phyloP scores from a whole-genome alignment of 1,140 invertebrate genomes.

The Achroia grisella region DNA sequence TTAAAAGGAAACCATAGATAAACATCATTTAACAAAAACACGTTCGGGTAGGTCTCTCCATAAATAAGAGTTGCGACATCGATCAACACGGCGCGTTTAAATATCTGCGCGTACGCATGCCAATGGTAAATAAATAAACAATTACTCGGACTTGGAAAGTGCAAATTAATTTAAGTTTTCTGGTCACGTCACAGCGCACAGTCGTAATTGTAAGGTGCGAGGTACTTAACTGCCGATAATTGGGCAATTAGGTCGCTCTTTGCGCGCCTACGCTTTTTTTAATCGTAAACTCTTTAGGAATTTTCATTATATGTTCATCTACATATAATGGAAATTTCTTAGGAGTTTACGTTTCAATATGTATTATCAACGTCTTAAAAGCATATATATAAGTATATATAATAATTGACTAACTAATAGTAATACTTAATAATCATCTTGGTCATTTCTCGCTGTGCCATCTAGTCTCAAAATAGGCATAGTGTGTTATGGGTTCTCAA shows the following conservation, averaged over 20 bases:
- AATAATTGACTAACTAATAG: too few relatives aligned
- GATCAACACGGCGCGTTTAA: constrained; percentile 4
- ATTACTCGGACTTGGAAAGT: constrained; percentile 18
- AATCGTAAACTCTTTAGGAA: too few relatives aligned
- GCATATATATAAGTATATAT: too few relatives aligned
- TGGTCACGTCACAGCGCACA: constrained; percentile 13
- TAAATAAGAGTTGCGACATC: constrained; percentile 5
- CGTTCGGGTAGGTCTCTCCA: constrained; percentile 1
- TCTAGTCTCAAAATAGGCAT: too few relatives aligned
- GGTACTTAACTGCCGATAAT: not conserved
- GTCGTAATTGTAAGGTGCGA: constrained; percentile 6
- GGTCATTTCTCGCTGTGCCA: too few relatives aligned
- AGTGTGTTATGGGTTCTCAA: too few relatives aligned
- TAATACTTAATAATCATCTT: too few relatives aligned
- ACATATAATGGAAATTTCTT: too few relatives aligned
- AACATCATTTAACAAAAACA: constrained; percentile 2
- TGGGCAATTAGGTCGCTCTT: not conserved
- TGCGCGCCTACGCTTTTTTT: too few relatives aligned
- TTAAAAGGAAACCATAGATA: constrained; percentile 4
- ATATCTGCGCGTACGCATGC: constrained; percentile 3
- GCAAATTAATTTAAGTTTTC: constrained; percentile 31
- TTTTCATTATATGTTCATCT: too few relatives aligned
- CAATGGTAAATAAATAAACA: constrained; percentile 7
- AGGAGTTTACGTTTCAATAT: too few relatives aligned
- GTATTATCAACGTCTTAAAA: too few relatives aligned